These are phyloP conservation scores for Theropithecus gelada DNA, from an alignment of 2,113 vertebrate genomes.

Conservation along the genomic window DNA sequence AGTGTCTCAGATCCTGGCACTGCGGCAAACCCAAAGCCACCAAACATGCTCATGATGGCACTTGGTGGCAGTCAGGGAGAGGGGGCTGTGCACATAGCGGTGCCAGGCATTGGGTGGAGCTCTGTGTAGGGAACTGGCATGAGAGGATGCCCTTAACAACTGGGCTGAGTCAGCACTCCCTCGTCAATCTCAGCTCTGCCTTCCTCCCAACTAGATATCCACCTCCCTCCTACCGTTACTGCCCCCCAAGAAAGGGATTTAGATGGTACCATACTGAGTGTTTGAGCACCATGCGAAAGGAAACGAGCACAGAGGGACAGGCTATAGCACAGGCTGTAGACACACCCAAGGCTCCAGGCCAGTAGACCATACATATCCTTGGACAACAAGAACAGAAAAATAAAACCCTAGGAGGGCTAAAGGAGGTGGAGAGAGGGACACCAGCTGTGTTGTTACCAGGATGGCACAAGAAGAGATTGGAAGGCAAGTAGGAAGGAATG, in stretches of 20 bases:
- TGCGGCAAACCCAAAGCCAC: conserved; percentile 60
- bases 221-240: not conserved
- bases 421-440: not conserved
- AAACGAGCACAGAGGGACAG: not conserved
- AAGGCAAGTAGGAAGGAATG: not conserved
- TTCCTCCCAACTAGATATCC: not conserved
- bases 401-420: not conserved
- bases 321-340: not conserved
- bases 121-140: not conserved
- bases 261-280: not conserved
- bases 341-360: not conserved
- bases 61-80: conserved; percentile 56
- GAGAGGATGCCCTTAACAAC: not conserved
- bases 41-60: conserved; percentile 36
- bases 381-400: not conserved
- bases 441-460: not conserved
- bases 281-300: not conserved
- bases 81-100: not conserved
- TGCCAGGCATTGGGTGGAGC: not conserved
- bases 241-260: not conserved
- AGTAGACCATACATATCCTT: not conserved
- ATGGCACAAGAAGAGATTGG: not conserved
- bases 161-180: not conserved
- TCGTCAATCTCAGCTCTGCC: not conserved
- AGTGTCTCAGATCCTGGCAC: conserved; percentile 66